These are phyloP conservation scores for Rhodinocichla rosea DNA, from an alignment of 2,113 vertebrate species.

Conservation along the genomic window DNA sequence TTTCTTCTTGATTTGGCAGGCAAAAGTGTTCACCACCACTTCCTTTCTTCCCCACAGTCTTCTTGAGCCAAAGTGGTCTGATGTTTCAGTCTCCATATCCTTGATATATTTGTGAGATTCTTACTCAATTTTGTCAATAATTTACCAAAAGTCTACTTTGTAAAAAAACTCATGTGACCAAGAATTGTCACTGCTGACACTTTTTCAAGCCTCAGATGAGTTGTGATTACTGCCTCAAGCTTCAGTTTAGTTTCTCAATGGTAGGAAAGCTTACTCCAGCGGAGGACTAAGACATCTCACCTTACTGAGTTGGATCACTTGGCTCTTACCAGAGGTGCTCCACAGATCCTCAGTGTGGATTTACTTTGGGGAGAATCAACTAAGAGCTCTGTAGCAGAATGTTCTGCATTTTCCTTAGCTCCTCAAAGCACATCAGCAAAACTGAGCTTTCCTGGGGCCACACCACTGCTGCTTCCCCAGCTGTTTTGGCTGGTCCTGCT, in stretches of 20 bases:
- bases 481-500: not conserved
- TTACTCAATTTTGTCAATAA: not conserved
- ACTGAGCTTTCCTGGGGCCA: not conserved
- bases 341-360: not conserved
- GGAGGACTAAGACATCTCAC: not conserved
- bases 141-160: not conserved
- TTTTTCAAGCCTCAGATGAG: not conserved
- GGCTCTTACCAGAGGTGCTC: not conserved
- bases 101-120: not conserved
- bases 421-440: not conserved
- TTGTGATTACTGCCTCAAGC: not conserved
- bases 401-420: not conserved
- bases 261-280: not conserved
- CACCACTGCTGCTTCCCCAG: not conserved
- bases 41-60: not conserved
- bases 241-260: not conserved
- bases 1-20: not conserved
- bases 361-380: not conserved
- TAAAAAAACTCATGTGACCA: not conserved
- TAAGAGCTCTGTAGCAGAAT: not conserved
- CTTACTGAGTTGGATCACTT: not conserved
- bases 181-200: not conserved
- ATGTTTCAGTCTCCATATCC: not conserved
- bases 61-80: not conserved
- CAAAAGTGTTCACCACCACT: not conserved